Conservation (phyloP, 2,113 vertebrate species). For the Vulpes vulpes region DNA sequence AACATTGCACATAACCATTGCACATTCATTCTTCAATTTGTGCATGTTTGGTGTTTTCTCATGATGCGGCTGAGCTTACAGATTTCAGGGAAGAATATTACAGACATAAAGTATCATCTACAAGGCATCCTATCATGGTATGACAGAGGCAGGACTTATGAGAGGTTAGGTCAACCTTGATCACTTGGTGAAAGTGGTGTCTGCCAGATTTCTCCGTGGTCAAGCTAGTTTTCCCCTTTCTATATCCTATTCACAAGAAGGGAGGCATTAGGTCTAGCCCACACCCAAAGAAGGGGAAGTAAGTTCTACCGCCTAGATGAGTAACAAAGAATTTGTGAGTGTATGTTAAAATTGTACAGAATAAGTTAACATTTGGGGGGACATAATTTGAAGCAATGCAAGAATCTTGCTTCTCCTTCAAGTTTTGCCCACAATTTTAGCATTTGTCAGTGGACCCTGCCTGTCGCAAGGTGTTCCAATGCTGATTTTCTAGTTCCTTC, state of each 20-base stretch:
- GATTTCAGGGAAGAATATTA: neutral
- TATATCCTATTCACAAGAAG: neutral
- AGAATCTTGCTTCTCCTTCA: neutral
- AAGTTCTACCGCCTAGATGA: neutral
- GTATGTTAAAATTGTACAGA: neutral
- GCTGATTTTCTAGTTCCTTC: neutral
- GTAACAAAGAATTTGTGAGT: neutral
- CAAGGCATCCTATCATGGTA: neutral
- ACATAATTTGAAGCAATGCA: neutral
- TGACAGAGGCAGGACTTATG: fast-evolving
- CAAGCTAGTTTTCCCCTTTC: neutral
- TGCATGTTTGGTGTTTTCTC: neutral
- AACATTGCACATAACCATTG: fast-evolving
- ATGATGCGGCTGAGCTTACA: neutral
- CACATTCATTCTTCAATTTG: neutral
- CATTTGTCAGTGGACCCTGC: neutral
- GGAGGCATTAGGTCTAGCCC: neutral
- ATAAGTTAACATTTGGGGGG: neutral
- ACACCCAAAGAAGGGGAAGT: neutral
- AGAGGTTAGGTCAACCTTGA: neutral
- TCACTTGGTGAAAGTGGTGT: neutral
- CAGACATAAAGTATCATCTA: neutral
- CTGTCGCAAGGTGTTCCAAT: neutral
- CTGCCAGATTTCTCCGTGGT: neutral
- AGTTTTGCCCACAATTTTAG: neutral